A percentile compares a stretch with the other conserved stretches of the same genome.
phyloP scores from a whole-genome alignment of 2,113 vertebrate species.

The Lophochroa leadbeateri region DNA sequence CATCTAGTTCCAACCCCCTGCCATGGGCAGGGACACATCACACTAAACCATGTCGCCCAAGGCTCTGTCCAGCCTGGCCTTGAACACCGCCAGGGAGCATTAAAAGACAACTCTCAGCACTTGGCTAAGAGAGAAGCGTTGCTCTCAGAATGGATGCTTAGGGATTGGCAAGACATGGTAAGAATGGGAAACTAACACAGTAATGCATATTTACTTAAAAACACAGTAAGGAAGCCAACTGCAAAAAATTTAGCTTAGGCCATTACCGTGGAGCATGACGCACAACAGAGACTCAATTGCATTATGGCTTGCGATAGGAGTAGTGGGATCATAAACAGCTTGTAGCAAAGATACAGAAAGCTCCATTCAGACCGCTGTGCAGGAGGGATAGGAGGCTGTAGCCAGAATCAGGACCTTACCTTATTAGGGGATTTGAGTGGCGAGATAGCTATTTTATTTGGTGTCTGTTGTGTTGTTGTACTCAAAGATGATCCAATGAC shows the following conservation, averaged over 20 bases:
- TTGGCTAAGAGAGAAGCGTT: background rate
- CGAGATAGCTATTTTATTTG: conserved; percentile 96
- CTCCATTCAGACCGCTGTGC: background rate
- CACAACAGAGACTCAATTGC: background rate
- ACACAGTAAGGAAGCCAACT: background rate
- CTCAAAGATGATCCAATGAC: conserved; percentile 81
- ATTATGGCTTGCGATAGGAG: background rate
- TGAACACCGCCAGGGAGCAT: too few relatives aligned
- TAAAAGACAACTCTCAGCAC: background rate
- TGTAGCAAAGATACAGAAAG: background rate
- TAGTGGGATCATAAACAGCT: background rate
- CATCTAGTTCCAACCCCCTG: too few relatives aligned
- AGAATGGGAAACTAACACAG: background rate
- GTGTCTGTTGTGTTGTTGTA: conserved; percentile 81
- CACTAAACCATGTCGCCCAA: too few relatives aligned
- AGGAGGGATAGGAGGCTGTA: background rate
- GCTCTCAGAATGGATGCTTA: background rate
- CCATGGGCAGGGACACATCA: too few relatives aligned
- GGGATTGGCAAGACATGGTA: background rate
- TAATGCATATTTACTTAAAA: background rate
- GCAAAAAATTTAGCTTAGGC: background rate
- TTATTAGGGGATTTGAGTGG: conserved; percentile 97
- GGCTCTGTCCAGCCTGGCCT: too few relatives aligned
- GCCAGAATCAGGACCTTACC: conserved; percentile 74
- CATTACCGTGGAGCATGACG: background rate